Evolutionary conservation across 2,888 invertebrate species (phyloP).

Genomic region (Archips xylosteana): DNA sequence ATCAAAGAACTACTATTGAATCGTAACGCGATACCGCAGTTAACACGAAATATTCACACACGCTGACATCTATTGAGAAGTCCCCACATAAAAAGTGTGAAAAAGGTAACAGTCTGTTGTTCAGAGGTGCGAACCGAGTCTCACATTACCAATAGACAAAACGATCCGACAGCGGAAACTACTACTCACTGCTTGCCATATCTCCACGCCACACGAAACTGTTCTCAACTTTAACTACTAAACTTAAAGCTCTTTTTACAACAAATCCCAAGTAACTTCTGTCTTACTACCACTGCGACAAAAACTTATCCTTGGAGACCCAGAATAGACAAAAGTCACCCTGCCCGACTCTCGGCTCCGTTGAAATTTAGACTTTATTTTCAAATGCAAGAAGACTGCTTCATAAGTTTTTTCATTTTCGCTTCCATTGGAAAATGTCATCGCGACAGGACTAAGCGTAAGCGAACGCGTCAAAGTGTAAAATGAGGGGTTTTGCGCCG

Average conservation of each 20-base stretch:
- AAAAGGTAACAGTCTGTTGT: slow-evolving; percentile 78
- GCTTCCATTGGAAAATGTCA: slow-evolving; percentile 79
- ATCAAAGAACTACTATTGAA: slow-evolving; percentile 51
- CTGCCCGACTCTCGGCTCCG: slow-evolving; percentile 52
- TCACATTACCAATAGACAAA: slow-evolving; percentile 82
- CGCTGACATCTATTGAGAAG: slow-evolving; percentile 59
- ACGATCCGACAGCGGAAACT: slow-evolving; percentile 66
- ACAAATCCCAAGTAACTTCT: slow-evolving; percentile 52
- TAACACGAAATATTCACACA: slow-evolving; percentile 56
- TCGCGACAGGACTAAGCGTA: slow-evolving; percentile 79
- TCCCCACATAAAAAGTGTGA: slow-evolving; percentile 73
- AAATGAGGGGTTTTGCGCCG: slow-evolving; percentile 84
- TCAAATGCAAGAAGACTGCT: slow-evolving; percentile 52
- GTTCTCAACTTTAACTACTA: slow-evolving; percentile 55
- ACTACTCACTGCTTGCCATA: slow-evolving; percentile 46
- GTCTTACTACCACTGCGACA: slow-evolving; percentile 58
- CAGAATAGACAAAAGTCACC: slow-evolving; percentile 81
- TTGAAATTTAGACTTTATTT: slow-evolving; percentile 69
- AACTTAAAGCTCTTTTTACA: slow-evolving; percentile 58
- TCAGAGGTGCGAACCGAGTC: slow-evolving; percentile 80
- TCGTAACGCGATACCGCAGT: slow-evolving; percentile 65
- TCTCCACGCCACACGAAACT: slow-evolving; percentile 47
- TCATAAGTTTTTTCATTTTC: slow-evolving; percentile 58
- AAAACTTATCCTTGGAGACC: slow-evolving; percentile 79
- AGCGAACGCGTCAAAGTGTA: slow-evolving; percentile 86